These are phyloP conservation scores for Diaphora mendica DNA, from an alignment of 2,888 invertebrate genomes.

Conservation along the genomic window DNA sequence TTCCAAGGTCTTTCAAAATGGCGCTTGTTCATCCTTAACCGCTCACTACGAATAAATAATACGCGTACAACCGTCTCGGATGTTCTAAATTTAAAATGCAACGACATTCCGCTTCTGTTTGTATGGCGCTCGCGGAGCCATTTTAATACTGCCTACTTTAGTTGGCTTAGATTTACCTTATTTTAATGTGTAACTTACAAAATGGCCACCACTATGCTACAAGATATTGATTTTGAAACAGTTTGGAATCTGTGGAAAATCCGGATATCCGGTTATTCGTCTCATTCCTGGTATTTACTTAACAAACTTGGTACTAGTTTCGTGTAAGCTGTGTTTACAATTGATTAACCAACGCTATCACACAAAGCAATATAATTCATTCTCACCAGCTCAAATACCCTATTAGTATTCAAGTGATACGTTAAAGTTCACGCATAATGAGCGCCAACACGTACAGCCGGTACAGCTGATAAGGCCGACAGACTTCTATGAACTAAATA, in stretches of 20 bases:
- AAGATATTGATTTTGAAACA: neutral
- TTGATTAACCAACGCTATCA: slow-evolving; percentile 8
- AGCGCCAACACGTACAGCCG: neutral
- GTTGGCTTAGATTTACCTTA: neutral
- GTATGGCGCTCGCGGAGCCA: slow-evolving; percentile 43
- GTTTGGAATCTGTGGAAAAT: neutral
- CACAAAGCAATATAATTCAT: slow-evolving; percentile 24
- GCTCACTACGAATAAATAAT: slow-evolving; percentile 50
- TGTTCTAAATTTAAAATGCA: slow-evolving; percentile 67
- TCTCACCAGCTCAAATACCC: neutral
- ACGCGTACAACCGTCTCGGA: slow-evolving; percentile 54
- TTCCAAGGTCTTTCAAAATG: neutral
- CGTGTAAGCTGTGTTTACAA: neutral
- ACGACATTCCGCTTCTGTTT: slow-evolving; percentile 58
- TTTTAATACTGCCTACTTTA: slow-evolving; percentile 40
- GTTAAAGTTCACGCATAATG: slow-evolving; percentile 16
- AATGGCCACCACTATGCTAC: no score
- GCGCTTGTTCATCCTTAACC: slow-evolving; percentile 37
- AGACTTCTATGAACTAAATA: slow-evolving; percentile 12
- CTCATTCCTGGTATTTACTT: neutral
- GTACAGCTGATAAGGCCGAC: slow-evolving; percentile 2
- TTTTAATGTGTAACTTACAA: neutral
- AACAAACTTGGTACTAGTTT: neutral
- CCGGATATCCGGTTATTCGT: neutral
- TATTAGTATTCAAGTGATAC: slow-evolving; percentile 20